Evolutionary conservation across 2,797 vertebrate species (phyloP).

Genomic region (Sandelia bainsii): DNA sequence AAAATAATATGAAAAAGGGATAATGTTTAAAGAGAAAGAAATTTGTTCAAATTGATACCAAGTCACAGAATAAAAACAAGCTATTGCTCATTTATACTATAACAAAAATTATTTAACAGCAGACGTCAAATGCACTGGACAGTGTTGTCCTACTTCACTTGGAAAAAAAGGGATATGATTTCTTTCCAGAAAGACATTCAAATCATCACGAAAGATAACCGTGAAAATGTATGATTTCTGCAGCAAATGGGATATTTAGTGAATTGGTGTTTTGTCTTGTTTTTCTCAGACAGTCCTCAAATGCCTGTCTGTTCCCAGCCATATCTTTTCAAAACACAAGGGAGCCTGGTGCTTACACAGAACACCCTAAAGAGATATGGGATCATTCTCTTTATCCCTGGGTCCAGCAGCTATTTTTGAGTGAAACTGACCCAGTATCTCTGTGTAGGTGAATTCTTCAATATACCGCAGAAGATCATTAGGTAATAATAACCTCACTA

Average conservation of each 20-base stretch:
- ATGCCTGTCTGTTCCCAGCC: slow-evolving; percentile 49
- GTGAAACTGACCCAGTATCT: slow-evolving; percentile 34
- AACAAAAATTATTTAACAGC: slow-evolving; percentile 14
- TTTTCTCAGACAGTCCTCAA: slow-evolving; percentile 52
- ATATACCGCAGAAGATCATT: slow-evolving; percentile 33
- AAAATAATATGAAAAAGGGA: not conserved
- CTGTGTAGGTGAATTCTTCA: slow-evolving; percentile 33
- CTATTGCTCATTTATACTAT: not conserved
- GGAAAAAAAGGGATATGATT: slow-evolving; percentile 18
- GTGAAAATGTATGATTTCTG: slow-evolving; percentile 54
- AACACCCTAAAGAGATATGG: slow-evolving; percentile 47
- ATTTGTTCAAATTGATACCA: slow-evolving; percentile 8
- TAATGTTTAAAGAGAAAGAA: slow-evolving; percentile 8
- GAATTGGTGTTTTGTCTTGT: slow-evolving; percentile 45
- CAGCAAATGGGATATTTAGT: slow-evolving; percentile 53
- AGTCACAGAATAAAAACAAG: slow-evolving; percentile 23
- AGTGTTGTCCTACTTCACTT: slow-evolving; percentile 20
- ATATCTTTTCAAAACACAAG: slow-evolving; percentile 61
- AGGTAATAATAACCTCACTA: slow-evolving; percentile 33
- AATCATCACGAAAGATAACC: slow-evolving; percentile 45
- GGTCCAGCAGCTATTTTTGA: slow-evolving; percentile 51
- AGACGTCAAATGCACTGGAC: slow-evolving; percentile 5
- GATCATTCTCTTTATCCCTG: slow-evolving; percentile 61
- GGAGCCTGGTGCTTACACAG: slow-evolving; percentile 38
- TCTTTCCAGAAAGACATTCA: slow-evolving; percentile 19